A percentile compares a stretch with the other conserved stretches of the same genome.
phyloP scores from a whole-genome alignment of 1,140 invertebrate genomes.

The Diorhabda elongata region DNA sequence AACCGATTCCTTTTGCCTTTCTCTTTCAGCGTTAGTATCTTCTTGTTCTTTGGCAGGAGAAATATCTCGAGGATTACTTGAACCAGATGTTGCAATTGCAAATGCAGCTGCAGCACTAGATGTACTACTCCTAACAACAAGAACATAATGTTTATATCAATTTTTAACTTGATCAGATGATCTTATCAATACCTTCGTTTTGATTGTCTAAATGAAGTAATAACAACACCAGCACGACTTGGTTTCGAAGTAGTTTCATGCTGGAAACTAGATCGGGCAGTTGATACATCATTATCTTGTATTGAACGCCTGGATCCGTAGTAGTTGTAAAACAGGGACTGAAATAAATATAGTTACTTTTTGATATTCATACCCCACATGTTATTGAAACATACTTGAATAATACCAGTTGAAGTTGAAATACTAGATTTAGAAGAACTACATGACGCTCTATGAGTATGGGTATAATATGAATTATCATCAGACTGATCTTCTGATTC shows the following conservation, averaged over 20 bases:
- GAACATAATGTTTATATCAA: not conserved
- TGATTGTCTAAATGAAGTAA: slow-evolving; percentile 87
- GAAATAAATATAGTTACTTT: not conserved
- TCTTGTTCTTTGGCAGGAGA: slow-evolving; percentile 35
- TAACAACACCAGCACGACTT: slow-evolving; percentile 81
- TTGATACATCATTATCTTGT: slow-evolving; percentile 48
- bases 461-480: slow-evolving; percentile 26
- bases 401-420: slow-evolving; percentile 35
- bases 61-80: slow-evolving; percentile 70
- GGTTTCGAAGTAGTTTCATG: slow-evolving; percentile 57
- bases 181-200: slow-evolving; percentile 67
- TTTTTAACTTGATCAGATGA: not conserved
- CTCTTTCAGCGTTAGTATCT: slow-evolving; percentile 45
- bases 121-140: slow-evolving; percentile 73
- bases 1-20: slow-evolving; percentile 72
- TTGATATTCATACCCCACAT: not conserved
- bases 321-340: slow-evolving; percentile 46
- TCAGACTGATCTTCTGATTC: slow-evolving; percentile 42
- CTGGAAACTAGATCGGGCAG: slow-evolving; percentile 56
- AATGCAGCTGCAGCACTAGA: slow-evolving; percentile 87
- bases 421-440: slow-evolving; percentile 42
- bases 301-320: slow-evolving; percentile 48
- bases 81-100: slow-evolving; percentile 86
- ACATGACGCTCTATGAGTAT: slow-evolving; percentile 35
- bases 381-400: slow-evolving; percentile 24